Base-by-base conservation (phyloP, 2,888 invertebrate genomes). In the Xylocampa areola region DNA sequence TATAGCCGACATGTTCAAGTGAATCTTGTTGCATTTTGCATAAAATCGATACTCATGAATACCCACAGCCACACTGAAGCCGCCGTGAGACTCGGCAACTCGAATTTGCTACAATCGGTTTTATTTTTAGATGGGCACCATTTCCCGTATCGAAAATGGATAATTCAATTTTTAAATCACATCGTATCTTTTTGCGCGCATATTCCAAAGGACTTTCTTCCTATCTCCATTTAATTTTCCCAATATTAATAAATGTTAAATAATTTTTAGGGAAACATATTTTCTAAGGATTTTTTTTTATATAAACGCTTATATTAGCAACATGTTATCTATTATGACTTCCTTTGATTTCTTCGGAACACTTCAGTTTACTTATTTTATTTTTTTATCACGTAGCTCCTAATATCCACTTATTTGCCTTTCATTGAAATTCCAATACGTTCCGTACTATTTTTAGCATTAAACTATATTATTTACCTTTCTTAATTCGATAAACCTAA, bases 1-100 rank as follows among this genome's bases (percentile, higher is more conserved):
- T 74, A 81, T 73, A 86, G 80, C 74, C 85, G 79, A 85, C 86
- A 81, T 85, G 88, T 88, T 88, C 87, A 87, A 90, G 90, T 91
- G 91, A 93, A 93, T 92, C 91, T 92, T 91, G 92, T 91, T 93
- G 92, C 91, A 92, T 91, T 94, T 93, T 94, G 92, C 93, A 94
- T 93, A 93, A 93, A 94, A 94, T 94, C 94, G 91, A 94, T 94
- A 91, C 87, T 90, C 92, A 89, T 91, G 92, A 93, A 92, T 92
- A 90, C 86, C 79, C 82, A 81, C 85, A 81, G 79, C 79, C 77
- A 76, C 77, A 79, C 73, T 82, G 81, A 81, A 80, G 82, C 87
- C 83, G 81, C 77, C 73, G 85, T 83, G 89, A 89, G 87, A 87
- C 84, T 87, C 84, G 80, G 82, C 84, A 79, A 80, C 79, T 82